phyloP scores from a whole-genome alignment of 2,797 vertebrate species.

The Amphiprion clarkii region DNA sequence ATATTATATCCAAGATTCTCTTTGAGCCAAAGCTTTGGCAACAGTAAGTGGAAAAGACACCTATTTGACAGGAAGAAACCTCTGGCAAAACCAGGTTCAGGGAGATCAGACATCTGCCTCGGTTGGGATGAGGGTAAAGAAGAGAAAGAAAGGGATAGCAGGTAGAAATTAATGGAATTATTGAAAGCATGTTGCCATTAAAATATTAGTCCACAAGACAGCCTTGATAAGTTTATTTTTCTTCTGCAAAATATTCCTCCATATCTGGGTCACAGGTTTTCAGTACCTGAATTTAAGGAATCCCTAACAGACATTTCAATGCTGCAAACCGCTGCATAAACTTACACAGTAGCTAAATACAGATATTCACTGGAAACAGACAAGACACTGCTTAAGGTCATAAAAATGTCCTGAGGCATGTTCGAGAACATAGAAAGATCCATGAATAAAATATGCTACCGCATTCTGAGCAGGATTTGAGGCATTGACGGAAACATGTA shows the following conservation, averaged over 20 bases:
- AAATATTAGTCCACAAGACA: conserved; percentile 10
- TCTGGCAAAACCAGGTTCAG: too few species aligned
- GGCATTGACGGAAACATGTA: conserved; percentile 31
- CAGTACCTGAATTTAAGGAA: too few species aligned
- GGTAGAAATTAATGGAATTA: too few species aligned
- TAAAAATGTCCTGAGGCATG: conserved; percentile 45
- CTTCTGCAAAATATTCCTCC: too few species aligned
- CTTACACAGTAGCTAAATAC: conserved; percentile 21
- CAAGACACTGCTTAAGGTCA: conserved; percentile 47
- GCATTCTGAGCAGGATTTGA: conserved; percentile 40
- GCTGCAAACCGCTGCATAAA: not conserved
- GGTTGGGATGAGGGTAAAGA: too few species aligned
- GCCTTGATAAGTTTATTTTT: not conserved
- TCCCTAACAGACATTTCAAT: not conserved
- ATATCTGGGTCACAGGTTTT: too few species aligned
- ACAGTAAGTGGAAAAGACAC: too few species aligned
- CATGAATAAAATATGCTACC: conserved; percentile 66
- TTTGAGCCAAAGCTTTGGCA: too few species aligned
- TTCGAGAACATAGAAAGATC: conserved; percentile 57
- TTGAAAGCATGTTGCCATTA: not conserved
- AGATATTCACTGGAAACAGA: conserved; percentile 37
- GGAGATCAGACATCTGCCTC: too few species aligned
- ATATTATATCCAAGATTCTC: too few species aligned
- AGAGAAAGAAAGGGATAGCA: too few species aligned
- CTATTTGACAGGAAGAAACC: too few species aligned